Evolutionary conservation across 1,140 invertebrate genomes (phyloP).

Genomic region (Zelostemma sp.): DNA sequence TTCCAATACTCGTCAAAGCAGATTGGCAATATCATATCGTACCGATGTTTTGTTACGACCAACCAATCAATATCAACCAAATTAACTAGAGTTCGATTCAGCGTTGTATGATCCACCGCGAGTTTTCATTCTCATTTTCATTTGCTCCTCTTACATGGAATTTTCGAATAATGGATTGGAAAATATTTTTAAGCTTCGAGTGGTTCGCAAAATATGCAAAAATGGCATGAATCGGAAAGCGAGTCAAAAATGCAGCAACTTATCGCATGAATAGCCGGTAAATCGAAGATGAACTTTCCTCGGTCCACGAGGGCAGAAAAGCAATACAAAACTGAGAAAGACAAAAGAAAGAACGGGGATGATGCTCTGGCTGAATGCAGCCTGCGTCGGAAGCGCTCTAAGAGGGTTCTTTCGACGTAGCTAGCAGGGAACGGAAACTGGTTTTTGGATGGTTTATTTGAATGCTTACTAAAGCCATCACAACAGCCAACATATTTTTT

Average conservation of each 20-base stretch:
- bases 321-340: constrained; percentile 17
- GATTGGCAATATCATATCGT: constrained; percentile 51
- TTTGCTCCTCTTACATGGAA: no score
- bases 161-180: no score
- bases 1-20: constrained; percentile 49
- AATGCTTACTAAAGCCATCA: constrained; percentile 57
- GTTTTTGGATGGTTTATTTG: constrained; percentile 62
- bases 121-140: no score
- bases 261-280: constrained; percentile 27
- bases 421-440: constrained; percentile 56
- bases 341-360: constrained; percentile 31
- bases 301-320: constrained; percentile 19
- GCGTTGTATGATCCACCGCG: no score
- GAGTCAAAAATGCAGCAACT: constrained; percentile 14
- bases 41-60: no score
- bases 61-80: no score
- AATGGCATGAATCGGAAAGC: constrained; percentile 7
- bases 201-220: no score
- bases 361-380: constrained; percentile 56
- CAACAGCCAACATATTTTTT: constrained; percentile 4
- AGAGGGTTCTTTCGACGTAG: constrained; percentile 60
- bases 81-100: no score
- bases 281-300: constrained; percentile 37
- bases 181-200: no score
- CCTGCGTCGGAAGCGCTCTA: constrained; percentile 59